Conservation (phyloP, 2,797 vertebrate species). For the Danio jaintianensis region DNA sequence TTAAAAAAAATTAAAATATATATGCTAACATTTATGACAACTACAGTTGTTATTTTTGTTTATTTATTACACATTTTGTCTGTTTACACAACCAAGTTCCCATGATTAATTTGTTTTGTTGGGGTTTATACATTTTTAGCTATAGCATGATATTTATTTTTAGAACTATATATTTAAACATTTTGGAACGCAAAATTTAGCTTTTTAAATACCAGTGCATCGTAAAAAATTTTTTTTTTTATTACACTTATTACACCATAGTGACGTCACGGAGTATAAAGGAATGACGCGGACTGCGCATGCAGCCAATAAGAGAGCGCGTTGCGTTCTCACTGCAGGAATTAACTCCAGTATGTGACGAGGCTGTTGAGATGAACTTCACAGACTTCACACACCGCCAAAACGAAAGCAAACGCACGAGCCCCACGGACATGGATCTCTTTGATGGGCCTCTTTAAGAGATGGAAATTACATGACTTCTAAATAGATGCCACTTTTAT, state of each 20-base stretch:
- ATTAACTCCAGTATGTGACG: slow-evolving; percentile 12
- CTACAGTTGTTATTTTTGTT: background rate
- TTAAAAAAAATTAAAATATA: no score
- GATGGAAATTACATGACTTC: slow-evolving; percentile 32
- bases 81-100: background rate
- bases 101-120: background rate
- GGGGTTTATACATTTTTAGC: background rate
- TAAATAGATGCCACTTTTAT: slow-evolving; percentile 48
- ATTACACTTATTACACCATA: no score
- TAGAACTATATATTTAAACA: no score
- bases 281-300: background rate
- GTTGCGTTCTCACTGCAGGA: background rate
- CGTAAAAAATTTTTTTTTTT: no score
- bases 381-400: slow-evolving; percentile 8
- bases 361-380: slow-evolving; percentile 4
- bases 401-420: slow-evolving; percentile 42
- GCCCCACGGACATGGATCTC: background rate
- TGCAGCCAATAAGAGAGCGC: slow-evolving; percentile 42
- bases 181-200: background rate
- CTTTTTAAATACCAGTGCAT: no score
- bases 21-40: background rate
- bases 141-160: no score
- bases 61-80: background rate
- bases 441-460: slow-evolving; percentile 13
- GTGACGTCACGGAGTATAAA: background rate